A percentile compares a stretch with the other conserved stretches of the same genome.
Evolutionary conservation across 64 coral and sea anemone genomes (phyloP).

Genomic region (Montipora foliosa): DNA sequence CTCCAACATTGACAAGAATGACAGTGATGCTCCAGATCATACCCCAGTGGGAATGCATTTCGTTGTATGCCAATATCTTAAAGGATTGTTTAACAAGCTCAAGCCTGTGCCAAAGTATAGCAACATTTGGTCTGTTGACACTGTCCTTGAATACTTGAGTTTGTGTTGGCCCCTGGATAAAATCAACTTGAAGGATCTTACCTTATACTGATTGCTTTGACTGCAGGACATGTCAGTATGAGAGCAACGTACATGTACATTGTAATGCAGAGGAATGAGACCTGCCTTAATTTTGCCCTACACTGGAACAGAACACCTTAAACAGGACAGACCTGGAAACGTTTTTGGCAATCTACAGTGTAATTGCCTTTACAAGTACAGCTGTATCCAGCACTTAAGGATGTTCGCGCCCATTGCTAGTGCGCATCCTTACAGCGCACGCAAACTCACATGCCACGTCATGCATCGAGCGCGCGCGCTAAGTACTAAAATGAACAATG

Average conservation of each 20-base stretch:
- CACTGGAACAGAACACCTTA: not conserved
- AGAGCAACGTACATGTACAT: not conserved
- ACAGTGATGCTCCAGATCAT: too few species aligned
- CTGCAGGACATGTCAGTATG: constrained; percentile 49
- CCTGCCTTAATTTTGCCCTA: constrained; percentile 36
- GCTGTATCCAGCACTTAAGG: not conserved
- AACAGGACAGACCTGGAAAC: constrained; percentile 70
- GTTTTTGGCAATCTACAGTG: constrained; percentile 42
- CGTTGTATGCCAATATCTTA: too few species aligned
- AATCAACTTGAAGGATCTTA: constrained; percentile 48
- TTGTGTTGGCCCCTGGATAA: constrained; percentile 21
- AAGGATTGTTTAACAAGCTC: constrained; percentile 26
- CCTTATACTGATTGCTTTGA: constrained; percentile 18
- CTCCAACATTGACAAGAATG: too few species aligned
- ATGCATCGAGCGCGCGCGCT: too few species aligned
- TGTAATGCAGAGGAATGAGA: constrained; percentile 22
- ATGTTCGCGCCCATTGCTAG: too few species aligned
- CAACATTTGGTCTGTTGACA: constrained; percentile 17
- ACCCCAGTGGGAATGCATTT: too few species aligned
- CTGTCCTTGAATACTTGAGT: constrained; percentile 37
- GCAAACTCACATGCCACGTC: too few species aligned
- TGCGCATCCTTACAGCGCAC: too few species aligned
- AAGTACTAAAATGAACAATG: too few species aligned
- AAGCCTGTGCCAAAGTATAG: constrained; percentile 17
- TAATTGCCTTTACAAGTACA: constrained; percentile 48